Evolutionary conservation across 1,140 invertebrate species (phyloP), one percentile per base, ranked within the genome.

Genomic region (Aleiodes sp.): DNA sequence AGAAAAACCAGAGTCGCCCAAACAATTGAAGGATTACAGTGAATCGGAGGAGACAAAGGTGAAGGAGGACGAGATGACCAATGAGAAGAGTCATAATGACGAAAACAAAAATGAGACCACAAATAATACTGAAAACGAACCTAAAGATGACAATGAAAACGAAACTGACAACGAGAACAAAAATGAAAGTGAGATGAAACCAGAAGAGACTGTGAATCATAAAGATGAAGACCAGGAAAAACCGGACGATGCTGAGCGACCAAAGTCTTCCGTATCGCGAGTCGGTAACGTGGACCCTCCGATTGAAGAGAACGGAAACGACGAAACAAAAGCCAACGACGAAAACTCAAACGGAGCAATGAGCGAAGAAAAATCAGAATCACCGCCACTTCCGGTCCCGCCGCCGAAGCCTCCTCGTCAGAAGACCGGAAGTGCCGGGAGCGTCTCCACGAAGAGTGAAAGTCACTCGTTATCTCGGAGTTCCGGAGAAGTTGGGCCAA

Each of bases 331-430:
- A 14, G n/a, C n/a, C 0, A 24, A 24, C 4, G 60, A 70, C 35
- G 66, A 65, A 33, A 65, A 59, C 7, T 7, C 10, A 0, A 24
- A 46, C 12, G 52, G 67, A 39, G 63, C 52, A 37, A 66, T 57
- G 0, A 67, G 24, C 14, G 12, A 69, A 10, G 71, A 74, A 31
- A 69, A 72, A 41, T 31, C 56, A 46, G 61, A 37, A 41, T 66
- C 65, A 19, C 67, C 64, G 10, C 61, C 43, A 37, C 71, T 65
- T 65, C 69, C n/a, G 39, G 66, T 69, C 24, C 74, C 75, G 8
- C 76, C 79, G 1, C 78, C 77, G 0, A 80, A 80, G 56, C 78
- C 78, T 9, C 76, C 79, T 4, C 76, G 77, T 65, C 60, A 77
- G 60, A 81, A 81, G 61, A 65, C 67, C 16, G 75, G 35, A 31